Evolutionary conservation across 2,113 vertebrate genomes (phyloP).

Genomic region (Murina feae): DNA sequence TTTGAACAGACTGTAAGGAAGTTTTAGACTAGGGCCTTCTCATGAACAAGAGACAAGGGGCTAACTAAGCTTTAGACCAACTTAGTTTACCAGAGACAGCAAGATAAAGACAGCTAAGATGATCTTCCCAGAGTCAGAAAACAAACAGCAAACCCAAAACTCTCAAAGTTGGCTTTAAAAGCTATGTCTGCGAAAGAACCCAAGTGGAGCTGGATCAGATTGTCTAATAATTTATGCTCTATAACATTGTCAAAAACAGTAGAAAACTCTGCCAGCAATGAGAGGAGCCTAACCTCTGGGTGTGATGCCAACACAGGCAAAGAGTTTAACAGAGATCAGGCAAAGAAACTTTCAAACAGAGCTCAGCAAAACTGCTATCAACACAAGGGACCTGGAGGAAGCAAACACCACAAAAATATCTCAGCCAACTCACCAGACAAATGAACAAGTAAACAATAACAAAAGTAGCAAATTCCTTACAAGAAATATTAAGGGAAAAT

Average conservation of each 20-base stretch:
- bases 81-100: not conserved
- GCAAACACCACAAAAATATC: not conserved
- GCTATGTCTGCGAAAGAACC: not conserved
- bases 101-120: not conserved
- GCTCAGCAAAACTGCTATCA: not conserved
- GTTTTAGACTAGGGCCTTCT: not conserved
- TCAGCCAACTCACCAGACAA: not conserved
- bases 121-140: not conserved
- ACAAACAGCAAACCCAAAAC: not conserved
- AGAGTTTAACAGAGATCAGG: not conserved
- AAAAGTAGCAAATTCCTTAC: not conserved
- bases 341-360: not conserved
- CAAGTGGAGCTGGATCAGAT: not conserved
- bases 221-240: not conserved
- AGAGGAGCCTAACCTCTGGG: not conserved
- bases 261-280: not conserved
- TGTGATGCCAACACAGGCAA: not conserved
- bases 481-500: not conserved
- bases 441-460: not conserved
- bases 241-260: not conserved
- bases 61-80: not conserved
- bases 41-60: not conserved
- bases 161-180: not conserved
- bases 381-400: not conserved
- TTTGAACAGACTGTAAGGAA: not conserved